Base-by-base conservation (phyloP, 2,113 vertebrate genomes). In the Chloropsis hardwickii region DNA sequence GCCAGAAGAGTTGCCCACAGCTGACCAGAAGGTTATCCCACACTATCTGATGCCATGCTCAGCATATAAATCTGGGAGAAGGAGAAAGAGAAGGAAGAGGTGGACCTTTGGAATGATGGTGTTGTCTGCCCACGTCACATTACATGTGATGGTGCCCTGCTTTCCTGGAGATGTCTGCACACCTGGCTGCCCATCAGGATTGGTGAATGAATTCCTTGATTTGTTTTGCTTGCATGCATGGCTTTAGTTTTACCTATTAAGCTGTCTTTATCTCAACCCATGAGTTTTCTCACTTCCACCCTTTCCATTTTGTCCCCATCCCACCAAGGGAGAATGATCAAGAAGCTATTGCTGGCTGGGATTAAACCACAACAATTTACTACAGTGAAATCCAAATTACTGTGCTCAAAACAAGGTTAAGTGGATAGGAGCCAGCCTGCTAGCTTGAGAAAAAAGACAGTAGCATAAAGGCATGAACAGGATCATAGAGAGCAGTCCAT, bases 401-500 rank as follows among this genome's bases (percentile, higher is more conserved):
- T 51, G 83, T 76, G 27, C 65, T 95, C 39, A 89, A 70, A 85
- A 13, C 5, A 57, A 50, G 50, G 72, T 61, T 57, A 85, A 72
- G 15, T 39, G 57, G 12, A 44, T 23, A 51, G 40, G 14, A 94
- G 31, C 33, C 77, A 89, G 12, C 11, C 72, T 74, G 44, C 33
- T 24, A 65, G 23, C 10, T 83, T 35, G 24, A 83, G 54, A 77
- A 66, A 24, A 95, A 77, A 81, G 21, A 12, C 3, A 3, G 45
- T 24, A 54, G 67, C 27, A n/a, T 56, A 56, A 71, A 85, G 24
- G 16, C 28, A 57, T 21, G 44, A 86, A 54, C 21, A n/a, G 10
- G 23, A 60, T 48, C 64, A 35, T 0, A 4, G 25, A 12, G 14
- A 90, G 47, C 1, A 10, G 35, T 27, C 22, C 0, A 0, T 90